Evolutionary conservation across 2,797 vertebrate genomes (phyloP).

Genomic region (Anabas testudineus): DNA sequence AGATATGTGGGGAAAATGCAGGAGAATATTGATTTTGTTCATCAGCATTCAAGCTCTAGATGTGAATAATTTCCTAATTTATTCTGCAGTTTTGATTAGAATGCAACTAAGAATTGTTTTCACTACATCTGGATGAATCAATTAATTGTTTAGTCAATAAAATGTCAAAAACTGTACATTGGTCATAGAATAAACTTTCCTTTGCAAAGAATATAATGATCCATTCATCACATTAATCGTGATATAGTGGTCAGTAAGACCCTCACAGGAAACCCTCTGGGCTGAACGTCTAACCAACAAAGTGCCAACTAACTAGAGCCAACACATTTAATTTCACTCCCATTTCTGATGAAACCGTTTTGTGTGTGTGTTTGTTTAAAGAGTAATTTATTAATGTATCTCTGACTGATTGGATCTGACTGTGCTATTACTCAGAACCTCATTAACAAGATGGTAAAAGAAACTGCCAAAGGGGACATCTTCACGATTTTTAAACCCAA

Average conservation of each 20-base stretch:
- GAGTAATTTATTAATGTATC: no score
- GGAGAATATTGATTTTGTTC: slow-evolving; percentile 12
- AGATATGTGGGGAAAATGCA: background rate
- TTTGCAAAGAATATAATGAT: background rate
- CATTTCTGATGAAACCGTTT: background rate
- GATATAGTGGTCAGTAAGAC: background rate
- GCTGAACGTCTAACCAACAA: slow-evolving; percentile 1
- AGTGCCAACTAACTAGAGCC: background rate
- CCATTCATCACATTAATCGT: background rate
- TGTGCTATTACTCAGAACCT: background rate
- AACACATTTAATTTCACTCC: no score
- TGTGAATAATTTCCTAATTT: slow-evolving; percentile 5
- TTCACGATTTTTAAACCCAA: background rate
- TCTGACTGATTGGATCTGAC: background rate
- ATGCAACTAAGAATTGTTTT: background rate
- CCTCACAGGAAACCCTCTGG: background rate
- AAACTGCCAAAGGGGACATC: background rate
- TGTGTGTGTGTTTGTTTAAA: background rate
- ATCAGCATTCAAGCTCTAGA: background rate
- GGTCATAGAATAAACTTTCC: background rate
- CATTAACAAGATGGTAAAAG: background rate
- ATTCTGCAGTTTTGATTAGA: background rate
- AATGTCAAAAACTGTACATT: background rate
- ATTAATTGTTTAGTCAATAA: background rate
- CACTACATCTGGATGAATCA: background rate